Percentiles rank a stretch among this genome's conserved stretches.
Conservation (phyloP, 2,797 vertebrate genomes). For the Benthosema pterotum region DNA sequence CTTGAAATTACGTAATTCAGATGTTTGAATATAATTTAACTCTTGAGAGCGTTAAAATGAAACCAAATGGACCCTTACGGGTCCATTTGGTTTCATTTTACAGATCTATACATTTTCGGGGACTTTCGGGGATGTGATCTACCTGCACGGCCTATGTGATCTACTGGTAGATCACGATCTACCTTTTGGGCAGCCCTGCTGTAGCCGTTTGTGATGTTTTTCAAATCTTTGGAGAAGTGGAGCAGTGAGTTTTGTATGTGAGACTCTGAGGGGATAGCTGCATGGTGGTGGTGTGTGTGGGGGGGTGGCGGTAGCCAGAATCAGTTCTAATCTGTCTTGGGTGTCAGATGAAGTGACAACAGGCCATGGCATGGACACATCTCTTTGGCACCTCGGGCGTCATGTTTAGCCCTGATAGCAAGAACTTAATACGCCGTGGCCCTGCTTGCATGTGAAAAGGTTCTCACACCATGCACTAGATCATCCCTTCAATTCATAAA, state of each 20-base stretch:
- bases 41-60: too few relatives aligned
- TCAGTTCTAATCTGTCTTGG: slow-evolving; percentile 65
- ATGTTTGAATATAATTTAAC: too few relatives aligned
- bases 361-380: slow-evolving; percentile 64
- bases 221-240: too few relatives aligned
- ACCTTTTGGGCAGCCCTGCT: too few relatives aligned
- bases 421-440: slow-evolving; percentile 46
- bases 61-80: too few relatives aligned
- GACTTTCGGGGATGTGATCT: too few relatives aligned
- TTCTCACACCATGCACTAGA: slow-evolving; percentile 23
- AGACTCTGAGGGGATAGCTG: slow-evolving; percentile 18
- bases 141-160: too few relatives aligned
- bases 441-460: slow-evolving; percentile 31
- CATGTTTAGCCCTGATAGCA: slow-evolving; percentile 49
- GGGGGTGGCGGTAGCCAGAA: slow-evolving; percentile 46
- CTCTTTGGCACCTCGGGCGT: slow-evolving; percentile 63
- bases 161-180: too few relatives aligned
- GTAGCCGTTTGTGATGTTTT: neutral
- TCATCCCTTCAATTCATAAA: slow-evolving; percentile 19
- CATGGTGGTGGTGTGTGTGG: slow-evolving; percentile 34
- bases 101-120: too few relatives aligned
- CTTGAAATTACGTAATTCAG: too few relatives aligned
- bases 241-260: neutral
- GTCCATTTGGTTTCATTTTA: too few relatives aligned
- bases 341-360: slow-evolving; percentile 71